Evolutionary conservation across 2,888 invertebrate species (phyloP).

Genomic region (Dicycla oo): DNA sequence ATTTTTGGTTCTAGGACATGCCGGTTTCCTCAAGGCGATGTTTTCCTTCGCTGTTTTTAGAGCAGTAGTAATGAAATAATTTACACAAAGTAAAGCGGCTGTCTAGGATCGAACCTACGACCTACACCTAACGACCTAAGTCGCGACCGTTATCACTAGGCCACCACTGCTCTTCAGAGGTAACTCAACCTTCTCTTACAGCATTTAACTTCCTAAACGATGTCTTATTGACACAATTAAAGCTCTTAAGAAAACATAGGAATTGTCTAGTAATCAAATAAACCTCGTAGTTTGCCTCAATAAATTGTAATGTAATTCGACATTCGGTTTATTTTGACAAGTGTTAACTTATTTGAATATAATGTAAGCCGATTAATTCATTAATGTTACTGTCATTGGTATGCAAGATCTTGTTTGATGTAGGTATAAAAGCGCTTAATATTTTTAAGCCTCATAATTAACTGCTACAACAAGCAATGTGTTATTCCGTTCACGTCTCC

Average conservation of each 20-base stretch:
- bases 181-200: too few relatives aligned
- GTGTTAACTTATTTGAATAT: background rate
- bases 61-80: too few relatives aligned
- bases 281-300: background rate
- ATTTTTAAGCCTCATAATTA: slow-evolving; percentile 71
- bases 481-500: slow-evolving; percentile 78
- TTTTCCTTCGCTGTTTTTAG: too few relatives aligned
- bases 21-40: too few relatives aligned
- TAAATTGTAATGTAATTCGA: background rate
- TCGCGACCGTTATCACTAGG: too few relatives aligned
- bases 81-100: too few relatives aligned
- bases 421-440: slow-evolving; percentile 47
- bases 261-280: background rate
- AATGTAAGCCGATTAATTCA: slow-evolving; percentile 5
- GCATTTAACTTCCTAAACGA: background rate
- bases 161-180: too few relatives aligned
- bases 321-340: slow-evolving; percentile 3
- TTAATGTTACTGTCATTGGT: slow-evolving; percentile 5
- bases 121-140: too few relatives aligned
- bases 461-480: slow-evolving; percentile 78
- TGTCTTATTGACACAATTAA: background rate
- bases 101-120: too few relatives aligned
- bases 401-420: slow-evolving; percentile 45
- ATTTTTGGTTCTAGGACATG: too few relatives aligned
- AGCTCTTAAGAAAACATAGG: background rate